phyloP scores from a whole-genome alignment of 2,888 invertebrate species.

The Aphidius colemani region DNA sequence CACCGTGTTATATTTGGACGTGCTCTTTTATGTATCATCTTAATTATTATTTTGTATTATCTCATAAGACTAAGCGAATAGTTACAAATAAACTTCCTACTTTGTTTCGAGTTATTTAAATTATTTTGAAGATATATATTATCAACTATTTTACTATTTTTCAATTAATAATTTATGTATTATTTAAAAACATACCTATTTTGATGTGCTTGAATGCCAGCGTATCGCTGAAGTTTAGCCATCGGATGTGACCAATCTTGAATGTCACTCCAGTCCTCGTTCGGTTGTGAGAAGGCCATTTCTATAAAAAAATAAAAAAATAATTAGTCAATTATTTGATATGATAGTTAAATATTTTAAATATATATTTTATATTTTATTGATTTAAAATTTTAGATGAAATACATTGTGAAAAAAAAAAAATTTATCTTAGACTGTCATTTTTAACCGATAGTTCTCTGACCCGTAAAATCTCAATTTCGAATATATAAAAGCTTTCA shows the following conservation, averaged over 20 bases:
- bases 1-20: constrained; percentile 59
- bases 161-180: too few relatives aligned
- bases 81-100: too few relatives aligned
- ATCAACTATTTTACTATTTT: too few relatives aligned
- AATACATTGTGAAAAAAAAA: too few relatives aligned
- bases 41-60: too few relatives aligned
- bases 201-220: constrained; percentile 8
- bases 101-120: too few relatives aligned
- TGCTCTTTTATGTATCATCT: too few relatives aligned
- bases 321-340: constrained; percentile 4
- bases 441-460: constrained; percentile 21
- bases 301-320: constrained; percentile 10
- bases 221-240: constrained; percentile 44
- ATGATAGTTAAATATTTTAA: neutral
- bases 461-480: constrained; percentile 35
- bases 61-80: too few relatives aligned
- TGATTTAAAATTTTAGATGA: too few relatives aligned
- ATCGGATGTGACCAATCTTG: constrained; percentile 35
- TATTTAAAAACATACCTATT: too few relatives aligned
- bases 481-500: constrained; percentile 25
- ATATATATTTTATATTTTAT: neutral
- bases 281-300: constrained; percentile 25
- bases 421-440: constrained; percentile 2
- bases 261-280: constrained; percentile 40
- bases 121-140: too few relatives aligned